Evolutionary conservation across 2,113 vertebrate genomes (phyloP), one percentile per base, ranked within the genome.

Genomic region (Athene noctua): DNA sequence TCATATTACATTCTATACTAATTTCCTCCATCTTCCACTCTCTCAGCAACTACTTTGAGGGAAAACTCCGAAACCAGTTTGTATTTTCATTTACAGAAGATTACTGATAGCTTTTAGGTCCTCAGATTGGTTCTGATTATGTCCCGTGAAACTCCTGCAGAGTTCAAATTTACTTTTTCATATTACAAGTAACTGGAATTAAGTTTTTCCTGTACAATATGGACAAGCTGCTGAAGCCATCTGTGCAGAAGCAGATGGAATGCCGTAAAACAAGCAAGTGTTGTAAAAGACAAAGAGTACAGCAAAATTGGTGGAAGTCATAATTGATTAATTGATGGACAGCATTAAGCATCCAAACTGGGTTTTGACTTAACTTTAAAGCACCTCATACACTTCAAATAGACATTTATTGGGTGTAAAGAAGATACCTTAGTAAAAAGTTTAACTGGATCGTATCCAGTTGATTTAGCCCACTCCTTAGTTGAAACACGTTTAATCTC

Each of bases 381-480:
- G 78, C 55, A 91, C 5, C 21, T 86, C 70, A 85, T 27, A 38
- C 15, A 73, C 38, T 82, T 90, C 66, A 94, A 51, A 92, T 59
- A 89, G 46, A 91, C 5, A 82, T 57, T 68, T 73, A 84, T 42
- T 8, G 6, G 13, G 5, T 4, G 10, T 77, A 85, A 86, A 90
- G 66, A 85, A 65, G 19, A 57, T 97, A 99, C 99, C 99, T 99
- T 99, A 91, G 99, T 99, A 96, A 99, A 99, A 94, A 99, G 98
- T 95, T 99, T 99, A 83, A 99, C 95, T 1, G 99, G 96, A 94
- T 99, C 98, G 10, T 99, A 99, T 73, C 99, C 99, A 11, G 99
- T 99, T 90, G 99, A 99, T 63, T 99, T 99, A 66, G 99, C 99
- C 99, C 99, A 99, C 30, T 99, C 98, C 96, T 99, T 99, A 79